phyloP scores from a whole-genome alignment of 2,113 vertebrate genomes.

The Vimba vimba region DNA sequence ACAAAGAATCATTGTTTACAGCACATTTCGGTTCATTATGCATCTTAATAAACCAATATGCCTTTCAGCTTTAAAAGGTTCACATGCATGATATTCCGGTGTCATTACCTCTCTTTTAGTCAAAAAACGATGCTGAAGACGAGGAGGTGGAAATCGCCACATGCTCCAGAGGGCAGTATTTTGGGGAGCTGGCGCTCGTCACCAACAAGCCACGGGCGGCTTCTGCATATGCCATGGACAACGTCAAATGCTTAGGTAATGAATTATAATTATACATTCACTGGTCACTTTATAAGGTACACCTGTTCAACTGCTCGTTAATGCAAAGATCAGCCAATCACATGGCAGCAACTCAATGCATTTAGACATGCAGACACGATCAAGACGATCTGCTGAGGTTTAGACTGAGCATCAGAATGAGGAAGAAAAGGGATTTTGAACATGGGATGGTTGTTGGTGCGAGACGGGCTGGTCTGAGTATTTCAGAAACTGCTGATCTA shows the following conservation, averaged over 20 bases:
- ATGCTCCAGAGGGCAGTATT: conserved; percentile 95
- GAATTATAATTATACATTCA: background rate
- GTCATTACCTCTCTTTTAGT: conserved; percentile 59
- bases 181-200: conserved; percentile 95
- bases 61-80: background rate
- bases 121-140: conserved; percentile 77
- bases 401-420: too few species aligned
- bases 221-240: conserved; percentile 94
- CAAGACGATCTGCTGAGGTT: too few species aligned
- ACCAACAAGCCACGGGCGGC: conserved; percentile 97
- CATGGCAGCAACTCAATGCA: too few species aligned
- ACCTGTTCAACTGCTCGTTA: too few species aligned
- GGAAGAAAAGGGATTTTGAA: too few species aligned
- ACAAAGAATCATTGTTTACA: background rate
- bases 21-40: background rate
- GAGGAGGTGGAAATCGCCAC: conserved; percentile 91
- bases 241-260: conserved; percentile 95
- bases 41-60: background rate
- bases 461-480: too few species aligned
- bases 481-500: too few species aligned
- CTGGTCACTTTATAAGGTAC: too few species aligned
- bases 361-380: too few species aligned
- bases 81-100: conserved; percentile 13
- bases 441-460: too few species aligned
- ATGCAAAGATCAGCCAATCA: too few species aligned